These are phyloP conservation scores for Tenthredo distinguenda DNA, from an alignment of 2,888 invertebrate genomes.

Conservation along the genomic window DNA sequence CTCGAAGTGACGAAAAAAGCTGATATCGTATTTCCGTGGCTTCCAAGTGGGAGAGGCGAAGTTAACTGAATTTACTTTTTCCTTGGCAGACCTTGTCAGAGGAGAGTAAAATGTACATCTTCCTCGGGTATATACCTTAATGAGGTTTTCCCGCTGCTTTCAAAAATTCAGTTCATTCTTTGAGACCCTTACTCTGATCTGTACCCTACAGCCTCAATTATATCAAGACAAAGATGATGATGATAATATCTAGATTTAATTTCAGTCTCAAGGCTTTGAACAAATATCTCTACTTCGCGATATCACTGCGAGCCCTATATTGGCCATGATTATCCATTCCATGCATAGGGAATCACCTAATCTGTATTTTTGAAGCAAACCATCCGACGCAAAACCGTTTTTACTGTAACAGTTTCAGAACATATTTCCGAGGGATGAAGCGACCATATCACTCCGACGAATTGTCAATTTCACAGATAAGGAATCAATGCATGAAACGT, in stretches of 20 bases:
- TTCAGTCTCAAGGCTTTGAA: neutral
- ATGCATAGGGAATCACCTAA: neutral
- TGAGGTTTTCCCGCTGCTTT: slow-evolving; percentile 42
- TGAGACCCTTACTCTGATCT: neutral
- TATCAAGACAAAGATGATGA: slow-evolving; percentile 21
- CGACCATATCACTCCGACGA: neutral
- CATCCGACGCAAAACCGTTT: neutral
- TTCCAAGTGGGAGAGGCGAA: neutral
- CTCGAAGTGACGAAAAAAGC: neutral
- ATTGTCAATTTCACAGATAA: neutral
- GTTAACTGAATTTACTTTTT: slow-evolving; percentile 43
- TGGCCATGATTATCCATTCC: neutral
- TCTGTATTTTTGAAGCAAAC: neutral
- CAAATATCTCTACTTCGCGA: neutral
- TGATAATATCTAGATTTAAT: slow-evolving; percentile 31
- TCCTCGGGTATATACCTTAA: slow-evolving; percentile 14
- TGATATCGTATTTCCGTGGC: neutral
- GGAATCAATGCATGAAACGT: neutral
- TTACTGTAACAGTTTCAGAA: neutral
- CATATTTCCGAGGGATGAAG: neutral
- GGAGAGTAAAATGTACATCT: slow-evolving; percentile 19
- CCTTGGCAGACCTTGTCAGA: neutral
- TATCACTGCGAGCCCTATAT: neutral
- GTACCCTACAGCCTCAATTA: slow-evolving; percentile 34
- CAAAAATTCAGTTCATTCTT: slow-evolving; percentile 43